Base-by-base conservation (phyloP, 2,888 invertebrate species). In the Aphidoletes aphidimyza region DNA sequence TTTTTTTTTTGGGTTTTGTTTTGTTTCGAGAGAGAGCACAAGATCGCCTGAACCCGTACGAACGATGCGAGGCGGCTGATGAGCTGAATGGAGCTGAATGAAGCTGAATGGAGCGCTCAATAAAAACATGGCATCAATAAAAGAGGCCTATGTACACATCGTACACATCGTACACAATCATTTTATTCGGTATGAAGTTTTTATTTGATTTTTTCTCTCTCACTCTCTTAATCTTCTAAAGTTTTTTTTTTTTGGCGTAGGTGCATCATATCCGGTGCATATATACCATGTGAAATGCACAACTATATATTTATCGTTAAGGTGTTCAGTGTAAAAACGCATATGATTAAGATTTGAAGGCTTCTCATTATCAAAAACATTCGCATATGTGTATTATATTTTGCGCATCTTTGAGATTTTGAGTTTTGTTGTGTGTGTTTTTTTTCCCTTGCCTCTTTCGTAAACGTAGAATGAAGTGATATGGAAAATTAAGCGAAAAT, bases 201-300 rank as follows among this genome's bases (percentile, higher is more conserved):
- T 39, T 39, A 11, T 39, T n/a, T 39, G 39, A 8, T 39, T 5
- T 39, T 39, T 5, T 39, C 11, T 5, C 11, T 39, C 39, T 39
- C 11, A 39, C 39, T 39, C n/a, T 69, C 42, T 42, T 42, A 11
- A 14, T 69, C 30, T 30, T 69, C n/a, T 30, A 30, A 69, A 69
- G 69, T 69, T 69, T n/a, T n/a, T n/a, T n/a, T n/a, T n/a, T n/a
- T 69, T 69, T 69, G 69, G 69, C 69, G 69, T 69, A 69, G 69
- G 69, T 69, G 69, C 69, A 69, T 54, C 54, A 54, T 69, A 69
- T 69, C 69, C 69, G 69, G 69, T 69, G 30, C 34, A 14, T 69
- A 54, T 30, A 34, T 14, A 34, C 30, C 69, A 54, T 54, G 54
- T 54, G 22, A 54, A 54, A 54, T 54, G 30, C 69, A 30, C 26